Percentiles rank a stretch among this genome's conserved stretches.
Conservation (phyloP, 2,113 vertebrate genomes). For the Saguinus imperator region DNA sequence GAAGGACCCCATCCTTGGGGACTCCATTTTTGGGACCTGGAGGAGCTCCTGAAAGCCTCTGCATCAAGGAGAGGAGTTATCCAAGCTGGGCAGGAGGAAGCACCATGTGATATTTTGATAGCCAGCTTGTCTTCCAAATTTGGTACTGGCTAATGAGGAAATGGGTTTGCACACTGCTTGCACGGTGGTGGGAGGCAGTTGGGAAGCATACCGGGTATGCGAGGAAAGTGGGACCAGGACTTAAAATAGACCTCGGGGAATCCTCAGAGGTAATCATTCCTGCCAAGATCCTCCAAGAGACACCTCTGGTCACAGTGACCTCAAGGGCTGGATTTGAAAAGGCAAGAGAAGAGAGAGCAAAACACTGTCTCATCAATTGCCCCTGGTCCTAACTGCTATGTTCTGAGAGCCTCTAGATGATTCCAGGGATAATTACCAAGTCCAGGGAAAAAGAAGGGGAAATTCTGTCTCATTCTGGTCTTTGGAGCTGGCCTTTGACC, state of each 20-base stretch:
- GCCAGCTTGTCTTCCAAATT: background rate
- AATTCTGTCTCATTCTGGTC: background rate
- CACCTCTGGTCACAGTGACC: background rate
- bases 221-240: background rate
- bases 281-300: background rate
- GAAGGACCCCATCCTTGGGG: background rate
- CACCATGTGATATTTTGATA: background rate
- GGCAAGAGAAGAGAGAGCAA: background rate
- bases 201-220: background rate
- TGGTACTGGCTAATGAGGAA: background rate
- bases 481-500: background rate
- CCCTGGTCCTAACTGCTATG: background rate
- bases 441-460: fast-evolving
- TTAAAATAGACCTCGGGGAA: slow-evolving; percentile 43
- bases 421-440: background rate
- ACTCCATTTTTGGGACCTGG: background rate
- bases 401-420: background rate
- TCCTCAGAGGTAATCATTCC: background rate
- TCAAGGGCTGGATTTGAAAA: background rate
- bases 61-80: background rate
- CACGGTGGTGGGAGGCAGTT: background rate
- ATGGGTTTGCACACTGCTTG: background rate
- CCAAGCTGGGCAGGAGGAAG: background rate
- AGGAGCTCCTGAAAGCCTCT: background rate
- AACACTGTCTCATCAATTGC: background rate